Evolutionary conservation across 53 echinoderm and acorn worm genomes (phyloP).

Genomic region (Holothuria leucospilota): DNA sequence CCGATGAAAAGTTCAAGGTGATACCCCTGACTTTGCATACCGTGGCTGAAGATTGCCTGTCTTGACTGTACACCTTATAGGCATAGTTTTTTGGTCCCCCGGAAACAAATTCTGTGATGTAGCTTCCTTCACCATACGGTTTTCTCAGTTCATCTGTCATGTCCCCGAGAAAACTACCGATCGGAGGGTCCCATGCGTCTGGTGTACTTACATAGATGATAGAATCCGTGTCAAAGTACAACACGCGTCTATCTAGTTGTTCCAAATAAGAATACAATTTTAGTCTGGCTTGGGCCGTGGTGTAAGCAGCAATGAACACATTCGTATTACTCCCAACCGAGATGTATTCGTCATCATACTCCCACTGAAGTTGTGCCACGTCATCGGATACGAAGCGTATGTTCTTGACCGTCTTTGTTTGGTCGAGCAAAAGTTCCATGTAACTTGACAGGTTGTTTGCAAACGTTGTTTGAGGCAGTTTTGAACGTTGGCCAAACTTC

Average conservation of each 20-base stretch:
- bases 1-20: too few relatives aligned
- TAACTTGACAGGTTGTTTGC: background rate
- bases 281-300: slow-evolving; percentile 53
- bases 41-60: too few relatives aligned
- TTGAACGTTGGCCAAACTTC: slow-evolving; percentile 55
- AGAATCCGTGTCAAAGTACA: too few relatives aligned
- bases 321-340: background rate
- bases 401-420: background rate
- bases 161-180: too few relatives aligned
- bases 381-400: background rate
- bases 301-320: slow-evolving; percentile 32
- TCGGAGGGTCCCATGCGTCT: too few relatives aligned
- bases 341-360: background rate
- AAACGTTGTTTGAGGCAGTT: slow-evolving; percentile 3
- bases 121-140: too few relatives aligned
- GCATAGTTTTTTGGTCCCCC: too few relatives aligned
- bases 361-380: background rate
- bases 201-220: too few relatives aligned
- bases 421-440: background rate
- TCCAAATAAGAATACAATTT: slow-evolving; percentile 53
- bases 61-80: too few relatives aligned
- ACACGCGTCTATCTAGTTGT: slow-evolving; percentile 34
- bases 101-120: too few relatives aligned
- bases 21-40: too few relatives aligned
- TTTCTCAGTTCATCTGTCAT: too few relatives aligned